These are phyloP conservation scores for Tinamus guttatus DNA, from an alignment of 2,113 vertebrate genomes.

Conservation along the genomic window DNA sequence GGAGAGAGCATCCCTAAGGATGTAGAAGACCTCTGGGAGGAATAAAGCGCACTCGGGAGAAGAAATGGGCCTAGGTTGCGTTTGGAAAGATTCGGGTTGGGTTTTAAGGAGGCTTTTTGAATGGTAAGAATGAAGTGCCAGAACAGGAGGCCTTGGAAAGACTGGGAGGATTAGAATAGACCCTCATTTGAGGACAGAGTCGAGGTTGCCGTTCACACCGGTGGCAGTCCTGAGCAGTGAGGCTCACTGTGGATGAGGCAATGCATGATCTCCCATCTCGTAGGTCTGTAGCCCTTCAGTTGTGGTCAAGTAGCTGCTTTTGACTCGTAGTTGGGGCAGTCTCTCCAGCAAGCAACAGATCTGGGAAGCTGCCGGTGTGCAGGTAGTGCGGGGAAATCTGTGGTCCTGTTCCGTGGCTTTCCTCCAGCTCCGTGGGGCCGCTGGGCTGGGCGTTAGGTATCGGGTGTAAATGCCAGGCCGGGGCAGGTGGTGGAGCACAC, in stretches of 20 bases:
- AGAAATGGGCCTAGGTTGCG: not conserved
- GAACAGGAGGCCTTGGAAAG: not conserved
- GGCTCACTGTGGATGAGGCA: too few species aligned
- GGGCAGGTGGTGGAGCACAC: not conserved
- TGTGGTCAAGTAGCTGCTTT: too few species aligned
- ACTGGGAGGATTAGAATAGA: not conserved
- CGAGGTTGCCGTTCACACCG: too few species aligned
- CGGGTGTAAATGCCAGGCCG: too few species aligned
- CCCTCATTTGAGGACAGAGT: too few species aligned
- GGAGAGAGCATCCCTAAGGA: not conserved
- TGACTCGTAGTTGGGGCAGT: not conserved
- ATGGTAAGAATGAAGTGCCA: not conserved
- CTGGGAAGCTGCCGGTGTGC: too few species aligned
- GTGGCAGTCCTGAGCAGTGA: too few species aligned
- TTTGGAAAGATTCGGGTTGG: not conserved
- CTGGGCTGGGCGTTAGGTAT: not conserved
- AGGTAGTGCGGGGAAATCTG: too few species aligned
- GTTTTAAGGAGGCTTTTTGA: not conserved
- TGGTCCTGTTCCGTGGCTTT: not conserved
- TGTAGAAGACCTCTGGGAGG: not conserved
- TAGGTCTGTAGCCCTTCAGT: too few species aligned
- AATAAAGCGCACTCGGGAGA: too few species aligned
- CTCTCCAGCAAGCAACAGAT: not conserved
- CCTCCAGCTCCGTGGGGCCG: not conserved
- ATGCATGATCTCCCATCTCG: too few species aligned